Percentiles rank a stretch among this genome's conserved stretches.
Conservation (phyloP, 2,113 vertebrate species). For the Gopherus flavomarginatus region DNA sequence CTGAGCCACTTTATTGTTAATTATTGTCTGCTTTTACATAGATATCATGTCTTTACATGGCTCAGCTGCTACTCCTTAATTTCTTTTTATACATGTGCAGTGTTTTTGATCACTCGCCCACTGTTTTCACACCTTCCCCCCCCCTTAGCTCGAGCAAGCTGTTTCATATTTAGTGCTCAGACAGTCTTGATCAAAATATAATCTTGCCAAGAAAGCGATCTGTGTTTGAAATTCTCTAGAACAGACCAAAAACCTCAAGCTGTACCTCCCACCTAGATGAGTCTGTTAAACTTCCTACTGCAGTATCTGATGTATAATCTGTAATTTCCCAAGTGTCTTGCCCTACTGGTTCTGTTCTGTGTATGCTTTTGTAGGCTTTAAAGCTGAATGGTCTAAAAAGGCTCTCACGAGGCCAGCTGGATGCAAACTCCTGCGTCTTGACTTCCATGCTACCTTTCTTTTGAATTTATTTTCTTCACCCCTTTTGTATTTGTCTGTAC, state of each 20-base stretch:
- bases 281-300: rapidly evolving
- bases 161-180: rapidly evolving
- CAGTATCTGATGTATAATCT: background rate
- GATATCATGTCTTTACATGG: rapidly evolving
- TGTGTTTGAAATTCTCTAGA: background rate
- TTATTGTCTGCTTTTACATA: background rate
- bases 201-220: background rate
- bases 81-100: background rate
- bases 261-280: background rate
- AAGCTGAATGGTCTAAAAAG: background rate
- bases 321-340: background rate
- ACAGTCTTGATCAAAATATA: background rate
- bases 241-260: background rate
- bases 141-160: background rate
- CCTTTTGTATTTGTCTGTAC: rapidly evolving
- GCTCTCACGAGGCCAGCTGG: rapidly evolving
- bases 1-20: background rate
- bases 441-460: background rate
- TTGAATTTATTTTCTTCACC: background rate
- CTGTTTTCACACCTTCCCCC: background rate
- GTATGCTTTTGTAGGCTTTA: rapidly evolving
- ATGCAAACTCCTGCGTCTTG: rapidly evolving
- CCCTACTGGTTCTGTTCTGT: background rate
- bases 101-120: background rate
- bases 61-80: background rate